Evolutionary conservation across 2,888 invertebrate genomes (phyloP).

Genomic region (Protophormia terraenovae): DNA sequence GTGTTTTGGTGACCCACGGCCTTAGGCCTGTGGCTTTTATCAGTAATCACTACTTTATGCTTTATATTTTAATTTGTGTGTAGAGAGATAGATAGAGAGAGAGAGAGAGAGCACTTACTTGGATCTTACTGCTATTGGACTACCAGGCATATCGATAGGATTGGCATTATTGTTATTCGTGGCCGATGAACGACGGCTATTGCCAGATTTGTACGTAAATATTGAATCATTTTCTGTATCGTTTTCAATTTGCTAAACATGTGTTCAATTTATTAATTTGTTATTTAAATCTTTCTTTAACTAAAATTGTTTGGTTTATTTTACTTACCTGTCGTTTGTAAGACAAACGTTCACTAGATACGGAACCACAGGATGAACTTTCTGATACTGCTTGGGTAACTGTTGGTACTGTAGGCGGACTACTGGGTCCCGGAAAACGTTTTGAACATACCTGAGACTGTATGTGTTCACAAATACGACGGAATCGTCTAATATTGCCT

Average conservation of each 20-base stretch:
- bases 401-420: slow-evolving; percentile 80
- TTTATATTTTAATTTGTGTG: slow-evolving; percentile 34
- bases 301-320: neutral
- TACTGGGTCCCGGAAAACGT: slow-evolving; percentile 82
- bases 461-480: slow-evolving; percentile 97
- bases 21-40: slow-evolving; percentile 39
- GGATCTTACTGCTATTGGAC: slow-evolving; percentile 81
- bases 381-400: slow-evolving; percentile 82
- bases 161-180: slow-evolving; percentile 81
- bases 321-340: slow-evolving; percentile 80
- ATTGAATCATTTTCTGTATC: slow-evolving; percentile 80
- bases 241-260: slow-evolving; percentile 78
- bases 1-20: slow-evolving; percentile 21
- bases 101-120: slow-evolving; percentile 75
- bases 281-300: neutral
- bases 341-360: slow-evolving; percentile 81
- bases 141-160: slow-evolving; percentile 78
- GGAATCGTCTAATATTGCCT: slow-evolving; percentile 97
- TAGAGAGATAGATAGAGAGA: neutral
- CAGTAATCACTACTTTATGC: slow-evolving; percentile 53
- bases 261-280: neutral
- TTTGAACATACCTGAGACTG: slow-evolving; percentile 89
- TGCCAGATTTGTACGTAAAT: slow-evolving; percentile 80
- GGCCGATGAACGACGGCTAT: slow-evolving; percentile 80
- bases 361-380: slow-evolving; percentile 81